phyloP scores from a whole-genome alignment of 2,888 invertebrate species.

The Agonopterix heracliana region DNA sequence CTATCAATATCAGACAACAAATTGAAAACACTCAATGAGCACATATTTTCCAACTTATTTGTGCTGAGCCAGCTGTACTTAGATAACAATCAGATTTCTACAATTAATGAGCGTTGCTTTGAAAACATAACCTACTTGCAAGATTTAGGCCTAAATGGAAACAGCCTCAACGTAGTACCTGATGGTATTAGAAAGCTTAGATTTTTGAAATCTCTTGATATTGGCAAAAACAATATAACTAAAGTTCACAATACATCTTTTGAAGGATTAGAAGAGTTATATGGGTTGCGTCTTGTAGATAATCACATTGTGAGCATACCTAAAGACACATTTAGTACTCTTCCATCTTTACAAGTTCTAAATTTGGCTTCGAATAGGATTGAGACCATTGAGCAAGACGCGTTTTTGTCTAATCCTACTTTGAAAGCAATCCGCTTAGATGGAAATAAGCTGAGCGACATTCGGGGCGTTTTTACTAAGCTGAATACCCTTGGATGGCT shows the following conservation, averaged over 20 bases:
- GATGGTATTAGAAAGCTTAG: conserved; percentile 80
- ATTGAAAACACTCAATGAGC: conserved; percentile 79
- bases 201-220: conserved; percentile 84
- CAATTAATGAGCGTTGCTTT: conserved; percentile 81
- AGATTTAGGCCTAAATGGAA: conserved; percentile 86
- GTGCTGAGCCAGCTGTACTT: conserved; percentile 83
- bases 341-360: conserved; percentile 84
- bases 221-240: conserved; percentile 87
- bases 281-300: conserved; percentile 85
- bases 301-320: conserved; percentile 85
- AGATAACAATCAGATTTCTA: conserved; percentile 82
- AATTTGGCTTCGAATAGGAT: conserved; percentile 89
- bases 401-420: conserved; percentile 83
- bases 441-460: conserved; percentile 84
- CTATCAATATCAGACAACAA: conserved; percentile 84
- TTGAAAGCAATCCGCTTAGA: conserved; percentile 85
- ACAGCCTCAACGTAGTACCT: conserved; percentile 80
- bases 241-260: conserved; percentile 84
- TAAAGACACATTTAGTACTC: conserved; percentile 82
- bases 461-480: conserved; percentile 84
- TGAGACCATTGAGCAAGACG: conserved; percentile 83
- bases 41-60: conserved; percentile 82
- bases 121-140: conserved; percentile 86
- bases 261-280: conserved; percentile 83
- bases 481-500: conserved; percentile 85